Evolutionary conservation across 2,888 invertebrate species (phyloP), one percentile per base, ranked within the genome.

Genomic region (Campoplex capitator): DNA sequence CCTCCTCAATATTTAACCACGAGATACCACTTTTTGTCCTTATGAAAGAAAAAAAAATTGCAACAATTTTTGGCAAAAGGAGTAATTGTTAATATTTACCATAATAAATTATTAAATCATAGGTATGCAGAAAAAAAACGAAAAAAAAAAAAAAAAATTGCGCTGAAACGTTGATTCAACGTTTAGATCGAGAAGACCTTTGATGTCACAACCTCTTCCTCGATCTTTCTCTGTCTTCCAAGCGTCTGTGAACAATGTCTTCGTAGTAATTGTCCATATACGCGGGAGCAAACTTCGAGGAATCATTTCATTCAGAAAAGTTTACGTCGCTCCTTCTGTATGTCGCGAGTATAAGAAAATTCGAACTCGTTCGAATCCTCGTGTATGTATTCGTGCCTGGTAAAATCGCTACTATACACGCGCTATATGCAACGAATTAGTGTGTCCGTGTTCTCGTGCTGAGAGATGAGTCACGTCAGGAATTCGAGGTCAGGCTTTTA

Each of bases 271-370:
- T 71, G 70, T 48, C 70, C 48, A 71, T 45, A 28, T 48, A 71
- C 71, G 48, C 32, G 48, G 32, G 54, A 54, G 54, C 58, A 70
- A 62, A 76, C 62, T 78, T 83, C 83, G 83, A n/a, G 65, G 83
- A 83, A 83, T 54, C 78, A 48, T 78, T 83, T 83, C 78, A 83
- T 83, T 83, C 67, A 83, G 78, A 73, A 83, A 83, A 73, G 56
- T 62, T 71, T 48, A 48, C 70, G 70, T 56, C 65, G 71, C 65
- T 48, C 0, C 0, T 23, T 56, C 35, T 28, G 16, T 45, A 18
- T 58, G 8, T 54, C 38, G 58, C 3, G 4, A 1, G 38, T 4
- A 6, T 3, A 42, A 77, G 75, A 35, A 73, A 54, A 58, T 65
- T 23, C 48, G 58, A 56, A 68, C 42, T 71, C 38, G 62, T 45